Percentiles rank a stretch among this genome's conserved stretches.
These are phyloP conservation scores for Lampris incognitus DNA, from an alignment of 2,113 vertebrate genomes.

Conservation along the genomic window DNA sequence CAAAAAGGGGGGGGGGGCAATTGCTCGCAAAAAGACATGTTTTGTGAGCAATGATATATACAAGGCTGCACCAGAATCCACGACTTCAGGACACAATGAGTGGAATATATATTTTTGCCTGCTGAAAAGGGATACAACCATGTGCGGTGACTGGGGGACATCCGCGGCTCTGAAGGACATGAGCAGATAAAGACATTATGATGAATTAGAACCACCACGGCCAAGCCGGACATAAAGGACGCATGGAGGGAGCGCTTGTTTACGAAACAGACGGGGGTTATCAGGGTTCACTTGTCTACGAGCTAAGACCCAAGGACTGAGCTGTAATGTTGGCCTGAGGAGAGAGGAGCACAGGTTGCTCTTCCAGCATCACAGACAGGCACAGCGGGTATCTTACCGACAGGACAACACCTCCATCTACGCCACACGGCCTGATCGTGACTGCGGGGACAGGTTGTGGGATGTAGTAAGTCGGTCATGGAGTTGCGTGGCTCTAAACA, in stretches of 20 bases:
- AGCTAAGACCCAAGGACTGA: constrained; percentile 26
- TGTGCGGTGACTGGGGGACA: too few species aligned
- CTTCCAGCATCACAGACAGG: constrained; percentile 49
- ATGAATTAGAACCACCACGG: background rate
- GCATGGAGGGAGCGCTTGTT: constrained; percentile 1
- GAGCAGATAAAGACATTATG: too few species aligned
- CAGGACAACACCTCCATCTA: constrained; percentile 49
- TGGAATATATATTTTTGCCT: too few species aligned
- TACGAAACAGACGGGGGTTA: constrained; percentile 18
- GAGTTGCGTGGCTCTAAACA: background rate
- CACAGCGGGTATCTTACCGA: constrained; percentile 43
- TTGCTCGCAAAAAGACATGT: too few species aligned
- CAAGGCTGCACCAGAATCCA: too few species aligned
- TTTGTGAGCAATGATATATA: too few species aligned
- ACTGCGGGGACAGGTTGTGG: constrained; percentile 37
- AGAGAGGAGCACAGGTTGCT: constrained; percentile 32
- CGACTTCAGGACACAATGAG: too few species aligned
- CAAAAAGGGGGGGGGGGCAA: too few species aligned
- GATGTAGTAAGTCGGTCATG: background rate
- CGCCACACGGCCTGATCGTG: constrained; percentile 47
- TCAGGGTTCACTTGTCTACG: constrained; percentile 42
- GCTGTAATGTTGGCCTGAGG: constrained; percentile 48
- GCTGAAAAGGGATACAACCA: too few species aligned
- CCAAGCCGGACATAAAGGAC: background rate
- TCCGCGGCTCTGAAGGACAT: too few species aligned